Evolutionary conservation across 2,113 vertebrate species (phyloP), one percentile per base, ranked within the genome.

Genomic region (Dipodomys spectabilis): DNA sequence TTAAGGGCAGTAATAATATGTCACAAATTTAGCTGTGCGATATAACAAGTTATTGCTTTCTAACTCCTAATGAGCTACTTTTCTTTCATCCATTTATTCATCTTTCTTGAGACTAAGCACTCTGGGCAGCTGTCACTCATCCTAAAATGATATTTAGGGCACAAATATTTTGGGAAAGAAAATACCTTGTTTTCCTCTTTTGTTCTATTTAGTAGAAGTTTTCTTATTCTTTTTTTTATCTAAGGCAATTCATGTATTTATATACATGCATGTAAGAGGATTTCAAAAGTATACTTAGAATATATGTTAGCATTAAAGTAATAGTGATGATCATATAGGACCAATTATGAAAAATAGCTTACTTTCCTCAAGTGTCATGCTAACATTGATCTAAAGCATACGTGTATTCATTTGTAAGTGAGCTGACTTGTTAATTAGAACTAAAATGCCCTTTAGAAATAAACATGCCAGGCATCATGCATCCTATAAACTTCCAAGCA

Each of bases 61-160:
- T 94, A 81, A 77, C 77, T 81, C 81, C 81, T 96, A 96, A 96
- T 82, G 90, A 96, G 92, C 81, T 85, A n/a, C 57, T 92, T 96
- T 96, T 69, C 90, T 87, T 95, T 95, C 11, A 45, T 39, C 65
- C 44, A 72, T 93, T 96, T 95, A 85, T 95, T 95, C 90, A 64
- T 73, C 81, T 95, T 95, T 93, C 77, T 81, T n/a, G 86, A 90
- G 78, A 78, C 89, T 91, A 81, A 92, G 28, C 69, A 75, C 86
- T 92, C 49, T 91, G 49, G 94, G 92, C 77, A 92, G 89, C 78
- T 96, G 87, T 95, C 96, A 93, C 7, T 96, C 94, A 96, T 89
- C 80, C 12, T 71, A 39, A 86, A 91, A 92, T 74, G 82, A 79
- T 77, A 86, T 62, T 84, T 3, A 82, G 30, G 69, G 15, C 81